Conservation (phyloP, 2,797 vertebrate species). For the Anolis apletophallus region DNA sequence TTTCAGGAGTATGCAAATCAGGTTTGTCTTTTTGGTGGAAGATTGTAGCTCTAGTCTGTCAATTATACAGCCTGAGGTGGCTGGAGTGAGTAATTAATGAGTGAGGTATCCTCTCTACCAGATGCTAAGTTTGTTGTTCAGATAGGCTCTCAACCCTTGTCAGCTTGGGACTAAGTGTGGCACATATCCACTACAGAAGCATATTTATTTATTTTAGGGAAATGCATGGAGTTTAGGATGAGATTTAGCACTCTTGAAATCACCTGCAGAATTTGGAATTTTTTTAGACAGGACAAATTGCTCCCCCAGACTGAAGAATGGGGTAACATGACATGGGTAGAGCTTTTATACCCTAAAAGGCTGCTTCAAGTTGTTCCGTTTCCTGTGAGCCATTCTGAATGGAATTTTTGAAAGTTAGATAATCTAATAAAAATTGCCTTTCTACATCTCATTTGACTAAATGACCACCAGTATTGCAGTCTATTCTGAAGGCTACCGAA, state of each 20-base stretch:
- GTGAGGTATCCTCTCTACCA: constrained; percentile 46
- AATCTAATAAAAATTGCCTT: constrained; percentile 16
- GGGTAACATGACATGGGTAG: background rate
- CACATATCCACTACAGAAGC: background rate
- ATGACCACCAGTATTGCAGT: background rate
- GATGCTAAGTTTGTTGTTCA: constrained; percentile 23
- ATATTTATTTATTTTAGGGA: constrained; percentile 41
- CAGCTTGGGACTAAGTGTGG: background rate
- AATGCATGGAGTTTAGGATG: constrained; percentile 22
- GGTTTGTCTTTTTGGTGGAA: constrained; percentile 38
- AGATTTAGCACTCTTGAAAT: constrained; percentile 10
- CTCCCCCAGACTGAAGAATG: background rate
- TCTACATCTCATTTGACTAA: background rate
- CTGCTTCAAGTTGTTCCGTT: constrained; percentile 20
- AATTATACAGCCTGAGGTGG: constrained; percentile 44
- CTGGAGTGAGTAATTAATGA: background rate
- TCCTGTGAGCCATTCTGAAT: constrained; percentile 7
- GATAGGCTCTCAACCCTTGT: constrained; percentile 23
- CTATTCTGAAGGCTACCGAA: background rate
- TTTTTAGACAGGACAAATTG: constrained; percentile 1
- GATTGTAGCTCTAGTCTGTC: background rate
- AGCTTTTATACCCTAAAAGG: constrained; percentile 13
- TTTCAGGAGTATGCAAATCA: constrained; percentile 36
- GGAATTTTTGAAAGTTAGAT: constrained; percentile 13
- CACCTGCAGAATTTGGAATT: background rate